Percentiles rank a stretch among this genome's conserved stretches.
Conservation (phyloP, 1,140 invertebrate genomes). For the Lithobius niger region DNA sequence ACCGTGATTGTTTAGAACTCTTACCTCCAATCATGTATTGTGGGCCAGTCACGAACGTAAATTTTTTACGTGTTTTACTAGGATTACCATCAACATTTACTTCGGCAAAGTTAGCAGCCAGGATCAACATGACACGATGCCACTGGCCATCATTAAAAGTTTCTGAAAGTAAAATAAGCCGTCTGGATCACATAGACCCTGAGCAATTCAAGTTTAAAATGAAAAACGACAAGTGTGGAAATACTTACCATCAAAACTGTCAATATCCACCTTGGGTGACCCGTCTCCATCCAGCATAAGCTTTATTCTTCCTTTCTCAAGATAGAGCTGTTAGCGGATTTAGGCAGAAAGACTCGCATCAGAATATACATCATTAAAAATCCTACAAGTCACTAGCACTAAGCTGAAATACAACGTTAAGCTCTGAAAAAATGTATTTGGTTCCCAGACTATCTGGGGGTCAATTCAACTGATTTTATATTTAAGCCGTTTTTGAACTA, state of each 20-base stretch:
- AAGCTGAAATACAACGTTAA: no score
- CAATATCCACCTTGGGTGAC: conserved; percentile 49
- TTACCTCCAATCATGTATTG: conserved; percentile 58
- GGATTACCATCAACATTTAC: conserved; percentile 62
- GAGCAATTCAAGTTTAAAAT: neutral
- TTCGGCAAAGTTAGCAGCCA: conserved; percentile 51
- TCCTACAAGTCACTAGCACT: no score
- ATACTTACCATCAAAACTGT: conserved; percentile 54
- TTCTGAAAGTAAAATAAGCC: conserved; percentile 29
- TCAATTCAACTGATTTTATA: no score
- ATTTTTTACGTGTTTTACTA: conserved; percentile 58
- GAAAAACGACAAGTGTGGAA: neutral
- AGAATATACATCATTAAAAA: no score
- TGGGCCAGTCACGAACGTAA: conserved; percentile 60
- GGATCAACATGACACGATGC: conserved; percentile 59
- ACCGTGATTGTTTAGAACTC: conserved; percentile 4
- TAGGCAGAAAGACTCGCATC: no score
- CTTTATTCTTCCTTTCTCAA: conserved; percentile 69
- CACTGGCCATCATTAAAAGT: conserved; percentile 78
- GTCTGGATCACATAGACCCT: neutral
- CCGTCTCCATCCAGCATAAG: conserved; percentile 54
- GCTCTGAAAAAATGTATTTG: no score
- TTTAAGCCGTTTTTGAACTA: no score
- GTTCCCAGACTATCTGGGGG: no score
- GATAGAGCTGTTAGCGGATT: conserved; percentile 49